Evolutionary conservation across 2,113 vertebrate genomes (phyloP).

Genomic region (Nesoenas mayeri): DNA sequence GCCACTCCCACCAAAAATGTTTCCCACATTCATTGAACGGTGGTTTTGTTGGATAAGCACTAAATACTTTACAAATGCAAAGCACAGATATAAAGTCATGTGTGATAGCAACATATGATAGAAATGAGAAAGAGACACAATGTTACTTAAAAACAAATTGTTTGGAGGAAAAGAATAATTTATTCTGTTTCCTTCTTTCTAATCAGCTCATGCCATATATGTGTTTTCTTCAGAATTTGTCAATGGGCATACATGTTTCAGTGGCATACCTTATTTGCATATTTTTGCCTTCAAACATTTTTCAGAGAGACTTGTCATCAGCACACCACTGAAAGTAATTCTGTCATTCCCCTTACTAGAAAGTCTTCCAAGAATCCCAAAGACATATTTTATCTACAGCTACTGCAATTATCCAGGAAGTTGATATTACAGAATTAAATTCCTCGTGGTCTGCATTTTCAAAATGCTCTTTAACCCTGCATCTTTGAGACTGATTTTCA

Average conservation of each 20-base stretch:
- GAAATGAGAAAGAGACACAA: not conserved
- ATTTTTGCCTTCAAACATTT: not conserved
- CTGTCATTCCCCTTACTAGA: not conserved
- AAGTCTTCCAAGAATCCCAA: constrained; percentile 10
- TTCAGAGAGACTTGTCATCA: not conserved
- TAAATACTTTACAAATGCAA: not conserved
- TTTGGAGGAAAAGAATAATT: not conserved
- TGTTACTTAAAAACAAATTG: not conserved
- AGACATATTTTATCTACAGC: not conserved
- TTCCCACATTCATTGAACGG: not conserved
- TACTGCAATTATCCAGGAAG: not conserved
- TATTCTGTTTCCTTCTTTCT: not conserved
- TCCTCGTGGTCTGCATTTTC: not conserved
- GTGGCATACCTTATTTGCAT: not conserved
- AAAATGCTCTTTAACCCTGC: not conserved
- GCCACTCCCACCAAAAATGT: not conserved
- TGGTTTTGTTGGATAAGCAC: not conserved
- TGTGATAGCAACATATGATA: not conserved
- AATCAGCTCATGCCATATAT: not conserved
- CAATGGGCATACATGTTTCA: rapidly evolving
- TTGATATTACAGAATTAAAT: not conserved
- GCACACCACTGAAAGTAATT: not conserved
- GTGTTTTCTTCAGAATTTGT: not conserved
- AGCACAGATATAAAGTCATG: not conserved
- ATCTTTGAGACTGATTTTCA: not conserved